Evolutionary conservation across 1,140 invertebrate species (phyloP), one percentile per base, ranked within the genome.

Genomic region (Drosophila yakuba): DNA sequence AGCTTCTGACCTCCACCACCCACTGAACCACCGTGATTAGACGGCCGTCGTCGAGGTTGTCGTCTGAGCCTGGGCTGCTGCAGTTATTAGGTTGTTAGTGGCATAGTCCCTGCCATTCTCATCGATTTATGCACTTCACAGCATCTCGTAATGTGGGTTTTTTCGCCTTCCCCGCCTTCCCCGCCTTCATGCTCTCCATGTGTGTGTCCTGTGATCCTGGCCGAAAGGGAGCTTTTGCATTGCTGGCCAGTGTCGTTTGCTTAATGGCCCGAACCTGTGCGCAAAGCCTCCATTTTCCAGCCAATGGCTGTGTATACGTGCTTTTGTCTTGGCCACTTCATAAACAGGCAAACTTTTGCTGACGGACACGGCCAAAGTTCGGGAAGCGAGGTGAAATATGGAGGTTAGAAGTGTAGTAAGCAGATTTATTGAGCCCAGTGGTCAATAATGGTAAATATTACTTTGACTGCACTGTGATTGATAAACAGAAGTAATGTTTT

Each of bases 1-100:
- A 28, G 14, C 39, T n/a, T 25, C 41, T 17, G 23, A 51, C 50
- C 10, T 45, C 8, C 48, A 50, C 50, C 28, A 20, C 11, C 39
- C 47, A 35, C 51, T 20, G 17, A 61, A 69, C 83, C 71, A 45
- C 62, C 75, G 69, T 86, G 83, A 88, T 88, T 88, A 83, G 84
- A 89, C 78, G 79, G 71, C 84, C 79, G 82, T 56, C 66, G 45
- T 60, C 74, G 50, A 76, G 56, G 71, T 74, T 58, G 80, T 80
- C 73, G 56, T 52, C 55, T 71, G 81, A 62, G 67, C 48, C 74
- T 60, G 45, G 74, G 48, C 66, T 57, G 61, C 47, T 80, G 83
- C 84, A 89, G 83, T 88, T 89, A 88, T 88, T 88, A 88, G 83
- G 83, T 88, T 88, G 84, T 88, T 88, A 88, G 83, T 88, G 83